Percentiles rank a stretch among this genome's conserved stretches.
Evolutionary conservation across 2,888 invertebrate species (phyloP).

Genomic region (Blastobasis lacticolella): DNA sequence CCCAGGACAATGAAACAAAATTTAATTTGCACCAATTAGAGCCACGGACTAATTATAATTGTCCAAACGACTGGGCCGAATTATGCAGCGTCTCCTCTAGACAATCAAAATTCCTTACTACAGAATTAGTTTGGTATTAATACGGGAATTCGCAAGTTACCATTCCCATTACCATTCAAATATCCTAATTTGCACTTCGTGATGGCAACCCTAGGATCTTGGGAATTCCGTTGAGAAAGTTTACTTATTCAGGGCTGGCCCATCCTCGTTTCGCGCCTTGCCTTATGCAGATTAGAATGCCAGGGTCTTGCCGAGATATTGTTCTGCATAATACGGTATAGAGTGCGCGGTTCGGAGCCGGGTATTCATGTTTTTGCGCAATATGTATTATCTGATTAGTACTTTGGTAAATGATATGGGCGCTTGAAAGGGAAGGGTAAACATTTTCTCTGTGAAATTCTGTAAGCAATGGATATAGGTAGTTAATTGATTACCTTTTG

Average conservation of each 20-base stretch:
- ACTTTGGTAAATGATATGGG: no score
- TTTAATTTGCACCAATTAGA: not conserved
- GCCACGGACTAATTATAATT: not conserved
- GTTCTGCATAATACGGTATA: conserved; percentile 3
- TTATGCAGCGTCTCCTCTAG: not conserved
- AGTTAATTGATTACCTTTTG: no score
- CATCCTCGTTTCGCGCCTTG: conserved; percentile 1
- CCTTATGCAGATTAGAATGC: conserved; percentile 11
- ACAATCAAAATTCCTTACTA: not conserved
- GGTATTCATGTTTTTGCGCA: no score
- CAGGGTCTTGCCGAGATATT: conserved; percentile 6
- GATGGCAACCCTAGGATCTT: conserved; percentile 2
- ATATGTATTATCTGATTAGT: no score
- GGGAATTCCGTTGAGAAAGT: not conserved
- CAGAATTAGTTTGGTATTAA: conserved; percentile 5
- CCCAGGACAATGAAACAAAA: not conserved
- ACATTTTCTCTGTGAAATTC: no score
- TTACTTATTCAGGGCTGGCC: conserved; percentile 8
- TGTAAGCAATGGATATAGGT: no score
- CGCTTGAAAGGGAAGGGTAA: no score
- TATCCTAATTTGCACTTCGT: conserved; percentile 9
- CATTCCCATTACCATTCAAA: conserved; percentile 4
- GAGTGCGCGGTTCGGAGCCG: not conserved
- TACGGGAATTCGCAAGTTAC: not conserved
- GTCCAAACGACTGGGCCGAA: not conserved